Conservation (phyloP, 2,888 invertebrate species). For the Caradrina kadenii region DNA sequence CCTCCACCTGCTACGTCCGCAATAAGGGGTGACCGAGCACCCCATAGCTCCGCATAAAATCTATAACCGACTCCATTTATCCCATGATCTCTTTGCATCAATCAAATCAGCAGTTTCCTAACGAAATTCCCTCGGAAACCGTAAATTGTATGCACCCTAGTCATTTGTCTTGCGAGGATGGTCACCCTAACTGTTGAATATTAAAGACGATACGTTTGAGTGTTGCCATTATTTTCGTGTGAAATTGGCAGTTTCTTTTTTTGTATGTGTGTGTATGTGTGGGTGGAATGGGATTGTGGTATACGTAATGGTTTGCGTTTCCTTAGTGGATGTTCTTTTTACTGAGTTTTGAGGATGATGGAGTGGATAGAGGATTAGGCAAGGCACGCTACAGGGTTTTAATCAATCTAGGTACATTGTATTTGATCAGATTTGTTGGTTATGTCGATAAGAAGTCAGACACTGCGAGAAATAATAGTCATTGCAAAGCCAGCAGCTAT, state of each 20-base stretch:
- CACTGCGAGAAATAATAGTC: too few species aligned
- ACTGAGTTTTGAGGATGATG: not conserved
- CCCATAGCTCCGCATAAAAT: conserved; percentile 28
- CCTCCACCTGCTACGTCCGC: conserved; percentile 26
- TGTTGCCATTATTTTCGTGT: conserved; percentile 48
- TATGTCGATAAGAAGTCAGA: not conserved
- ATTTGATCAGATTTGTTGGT: too few species aligned
- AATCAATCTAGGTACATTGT: too few species aligned
- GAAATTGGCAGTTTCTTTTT: conserved; percentile 53
- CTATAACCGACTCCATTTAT: conserved; percentile 58
- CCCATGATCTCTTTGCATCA: conserved; percentile 66
- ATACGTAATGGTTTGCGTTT: conserved; percentile 17
- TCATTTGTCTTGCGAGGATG: conserved; percentile 64
- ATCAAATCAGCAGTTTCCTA: conserved; percentile 72
- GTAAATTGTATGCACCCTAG: conserved; percentile 71
- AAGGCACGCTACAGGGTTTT: too few species aligned
- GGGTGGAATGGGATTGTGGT: conserved; percentile 25
- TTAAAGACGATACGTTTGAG: conserved; percentile 57
- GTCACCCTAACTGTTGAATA: conserved; percentile 59
- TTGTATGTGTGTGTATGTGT: conserved; percentile 6
- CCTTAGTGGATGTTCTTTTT: not conserved
- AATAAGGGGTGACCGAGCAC: conserved; percentile 33
- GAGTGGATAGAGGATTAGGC: too few species aligned
- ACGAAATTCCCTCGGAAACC: conserved; percentile 55
- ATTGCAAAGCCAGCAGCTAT: too few species aligned